These are phyloP conservation scores for Myiozetetes cayanensis DNA, from an alignment of 2,113 vertebrate species.

Conservation along the genomic window DNA sequence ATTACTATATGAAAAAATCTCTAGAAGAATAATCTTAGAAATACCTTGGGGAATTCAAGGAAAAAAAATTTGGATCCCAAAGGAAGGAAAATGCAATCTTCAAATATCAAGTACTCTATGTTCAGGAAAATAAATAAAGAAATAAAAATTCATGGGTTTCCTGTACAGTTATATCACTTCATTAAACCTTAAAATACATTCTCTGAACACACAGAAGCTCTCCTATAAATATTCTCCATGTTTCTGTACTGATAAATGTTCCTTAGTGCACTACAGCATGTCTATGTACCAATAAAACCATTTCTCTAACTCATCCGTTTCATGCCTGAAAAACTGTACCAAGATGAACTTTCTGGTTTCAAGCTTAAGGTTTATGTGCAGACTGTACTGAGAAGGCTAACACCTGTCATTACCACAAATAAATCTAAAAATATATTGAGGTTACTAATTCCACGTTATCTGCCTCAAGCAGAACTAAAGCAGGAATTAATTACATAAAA, in stretches of 20 bases:
- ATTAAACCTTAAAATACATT: constrained; percentile 19
- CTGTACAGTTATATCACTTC: neutral
- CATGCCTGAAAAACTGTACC: neutral
- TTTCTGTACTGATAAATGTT: neutral
- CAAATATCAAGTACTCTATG: neutral
- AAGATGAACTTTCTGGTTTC: neutral
- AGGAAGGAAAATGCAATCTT: neutral
- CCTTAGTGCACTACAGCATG: neutral
- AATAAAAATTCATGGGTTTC: neutral
- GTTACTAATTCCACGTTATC: neutral
- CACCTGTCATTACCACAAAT: neutral
- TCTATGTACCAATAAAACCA: neutral
- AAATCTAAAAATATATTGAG: neutral
- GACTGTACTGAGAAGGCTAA: neutral
- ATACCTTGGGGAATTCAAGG: neutral
- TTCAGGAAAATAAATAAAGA: neutral
- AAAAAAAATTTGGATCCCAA: neutral
- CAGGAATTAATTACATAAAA: neutral
- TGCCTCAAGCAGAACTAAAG: neutral
- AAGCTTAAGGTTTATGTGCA: neutral
- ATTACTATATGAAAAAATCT: neutral
- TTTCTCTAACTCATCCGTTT: neutral
- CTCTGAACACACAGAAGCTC: neutral
- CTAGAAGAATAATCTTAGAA: neutral
- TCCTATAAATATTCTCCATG: neutral